Percentiles rank a stretch among this genome's conserved stretches.
phyloP scores from a whole-genome alignment of 2,113 vertebrate genomes.

The Aegithalos caudatus region DNA sequence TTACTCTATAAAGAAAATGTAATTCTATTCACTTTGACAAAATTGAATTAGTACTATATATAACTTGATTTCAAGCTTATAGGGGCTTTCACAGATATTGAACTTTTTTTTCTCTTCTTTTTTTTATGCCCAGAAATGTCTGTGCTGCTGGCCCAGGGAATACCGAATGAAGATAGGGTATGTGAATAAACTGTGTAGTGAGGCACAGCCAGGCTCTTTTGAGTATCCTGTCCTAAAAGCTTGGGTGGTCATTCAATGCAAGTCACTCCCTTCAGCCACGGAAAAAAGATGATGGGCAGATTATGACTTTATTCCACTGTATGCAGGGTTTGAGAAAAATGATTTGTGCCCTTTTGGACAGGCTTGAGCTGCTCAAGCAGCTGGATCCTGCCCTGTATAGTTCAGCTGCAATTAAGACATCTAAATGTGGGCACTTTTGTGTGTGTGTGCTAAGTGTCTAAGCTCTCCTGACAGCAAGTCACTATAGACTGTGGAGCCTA shows the following conservation, averaged over 20 bases:
- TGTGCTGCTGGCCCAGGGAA: not conserved
- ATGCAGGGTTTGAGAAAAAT: not conserved
- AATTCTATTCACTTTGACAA: conserved; percentile 7
- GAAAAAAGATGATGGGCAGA: not conserved
- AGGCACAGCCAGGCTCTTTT: not conserved
- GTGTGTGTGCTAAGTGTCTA: not conserved
- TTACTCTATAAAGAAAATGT: not conserved
- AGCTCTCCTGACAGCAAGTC: not conserved
- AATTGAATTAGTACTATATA: not conserved
- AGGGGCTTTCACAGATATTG: conserved; percentile 27
- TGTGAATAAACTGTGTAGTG: not conserved
- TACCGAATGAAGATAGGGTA: not conserved
- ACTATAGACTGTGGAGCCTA: not conserved
- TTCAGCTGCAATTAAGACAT: not conserved
- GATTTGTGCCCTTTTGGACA: not conserved
- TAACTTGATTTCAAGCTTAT: conserved; percentile 16
- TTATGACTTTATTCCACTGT: not conserved
- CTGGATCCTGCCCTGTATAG: not conserved
- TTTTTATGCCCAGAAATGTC: not conserved
- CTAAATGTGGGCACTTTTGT: not conserved
- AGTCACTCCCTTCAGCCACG: not conserved
- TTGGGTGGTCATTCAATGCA: not conserved
- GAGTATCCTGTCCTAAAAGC: not conserved
- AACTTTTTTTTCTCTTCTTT: not conserved
- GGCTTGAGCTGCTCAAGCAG: not conserved